Evolutionary conservation across 2,888 invertebrate species (phyloP), one percentile per base, ranked within the genome.

Genomic region (Atherix ibis): DNA sequence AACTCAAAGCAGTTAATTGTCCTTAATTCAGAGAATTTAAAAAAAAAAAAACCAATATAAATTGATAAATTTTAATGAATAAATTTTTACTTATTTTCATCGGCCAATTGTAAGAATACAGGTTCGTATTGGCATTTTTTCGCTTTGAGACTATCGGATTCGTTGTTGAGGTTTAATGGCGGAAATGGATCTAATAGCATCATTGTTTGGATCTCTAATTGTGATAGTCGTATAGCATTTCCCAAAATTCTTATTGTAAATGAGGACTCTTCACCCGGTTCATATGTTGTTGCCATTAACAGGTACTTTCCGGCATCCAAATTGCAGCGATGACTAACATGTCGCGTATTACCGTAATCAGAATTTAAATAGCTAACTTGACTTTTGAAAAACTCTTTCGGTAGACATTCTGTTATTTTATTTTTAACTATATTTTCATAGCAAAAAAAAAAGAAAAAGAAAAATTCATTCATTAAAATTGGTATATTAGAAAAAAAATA

Each of bases 1-100:
- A 91, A 65, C 54, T 89, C 89, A 52, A 89, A 91, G 4, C 87
- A 81, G 49, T 88, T 87, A 17, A 91, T 83, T 0, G 88, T 84
- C 49, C 77, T 69, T 27, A 27, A n/a, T n/a, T n/a, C n/a, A n/a
- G n/a, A n/a, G n/a, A n/a, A n/a, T n/a, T n/a, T n/a, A n/a, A n/a
- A n/a, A n/a, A n/a, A n/a, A n/a, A n/a, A n/a, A n/a, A n/a, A n/a
- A n/a, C n/a, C n/a, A n/a, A n/a, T n/a, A n/a, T n/a, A n/a, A n/a
- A n/a, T n/a, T n/a, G n/a, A n/a, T n/a, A n/a, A n/a, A n/a, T n/a
- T n/a, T n/a, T n/a, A n/a, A n/a, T n/a, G n/a, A n/a, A n/a, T n/a
- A n/a, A n/a, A n/a, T n/a, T n/a, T n/a, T 34, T 40, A 50, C 46
- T 60, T 62, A 52, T 88, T 87, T 51, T 91, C 89, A 54, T 91